Evolutionary conservation across 2,113 vertebrate species (phyloP).

Genomic region (Maccullochella peelii): DNA sequence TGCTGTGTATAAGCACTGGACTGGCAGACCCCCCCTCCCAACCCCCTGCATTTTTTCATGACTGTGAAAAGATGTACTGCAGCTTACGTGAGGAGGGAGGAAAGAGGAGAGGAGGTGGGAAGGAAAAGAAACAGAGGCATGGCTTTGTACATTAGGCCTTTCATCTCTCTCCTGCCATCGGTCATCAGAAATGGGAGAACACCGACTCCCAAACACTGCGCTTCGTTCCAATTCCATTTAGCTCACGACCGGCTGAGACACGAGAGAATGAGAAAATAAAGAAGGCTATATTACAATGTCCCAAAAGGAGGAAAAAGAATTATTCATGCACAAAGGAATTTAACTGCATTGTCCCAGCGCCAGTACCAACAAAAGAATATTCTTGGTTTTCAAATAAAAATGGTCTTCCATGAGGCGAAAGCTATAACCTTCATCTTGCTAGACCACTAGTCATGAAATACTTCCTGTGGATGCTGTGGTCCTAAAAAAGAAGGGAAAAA

Average conservation of each 20-base stretch:
- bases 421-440: constrained; percentile 44
- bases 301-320: constrained; percentile 58
- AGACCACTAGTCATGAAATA: constrained; percentile 54
- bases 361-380: constrained; percentile 61
- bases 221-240: constrained; percentile 68
- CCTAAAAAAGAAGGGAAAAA: constrained; percentile 21
- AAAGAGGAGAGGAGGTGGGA: constrained; percentile 17
- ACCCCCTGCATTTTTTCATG: constrained; percentile 44
- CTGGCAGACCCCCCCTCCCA: constrained; percentile 1
- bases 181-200: constrained; percentile 76
- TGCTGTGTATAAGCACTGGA: constrained; percentile 29
- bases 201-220: constrained; percentile 43
- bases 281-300: constrained; percentile 52
- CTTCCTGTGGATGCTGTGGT: constrained; percentile 49
- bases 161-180: constrained; percentile 73
- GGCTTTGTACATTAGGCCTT: constrained; percentile 72
- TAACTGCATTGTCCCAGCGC: constrained; percentile 53
- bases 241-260: constrained; percentile 37
- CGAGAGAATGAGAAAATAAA: constrained; percentile 49
- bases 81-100: constrained; percentile 45
- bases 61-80: constrained; percentile 52
- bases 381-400: constrained; percentile 56
- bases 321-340: constrained; percentile 71
- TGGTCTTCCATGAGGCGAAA: constrained; percentile 40
- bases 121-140: constrained; percentile 45